Evolutionary conservation across 2,888 invertebrate species (phyloP), one percentile per base, ranked within the genome.

Genomic region (Drosophila mimica): DNA sequence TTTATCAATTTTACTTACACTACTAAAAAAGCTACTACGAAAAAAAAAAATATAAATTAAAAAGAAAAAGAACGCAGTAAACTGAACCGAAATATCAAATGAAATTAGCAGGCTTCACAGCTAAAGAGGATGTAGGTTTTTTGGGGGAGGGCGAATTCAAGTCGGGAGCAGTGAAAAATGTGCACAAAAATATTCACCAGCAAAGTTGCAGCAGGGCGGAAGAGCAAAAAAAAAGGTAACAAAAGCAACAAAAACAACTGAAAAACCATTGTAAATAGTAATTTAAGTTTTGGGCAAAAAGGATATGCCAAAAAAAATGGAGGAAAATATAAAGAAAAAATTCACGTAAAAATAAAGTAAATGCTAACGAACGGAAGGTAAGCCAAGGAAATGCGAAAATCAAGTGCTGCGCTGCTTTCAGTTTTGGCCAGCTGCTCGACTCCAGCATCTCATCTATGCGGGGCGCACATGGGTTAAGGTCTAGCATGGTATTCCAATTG

Each of bases 381-480:
- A 84, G 81, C 70, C 70, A 86, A 81, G 77, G 81, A 85, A 88
- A 88, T 81, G 81, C 89, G 85, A 89, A 85, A 85, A 85, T 85
- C 89, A 88, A 87, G 85, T 88, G 86, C 76, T 82, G 75, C 83
- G 76, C 72, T 81, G 82, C 79, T 67, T 72, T 69, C 70, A 67
- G 46, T 66, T 76, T 73, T 56, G 68, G 38, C 30, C 69, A 48
- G 69, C 65, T 71, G 61, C 60, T 70, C 59, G 43, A 48, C 70
- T 70, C 56, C 61, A 25, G 48, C 59, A 36, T 46, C 46, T 30
- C 56, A 46, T 20, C 25, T 56, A 6, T 33, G 48, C 6, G 57
- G 61, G 54, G 70, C 70, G 74, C 79, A 58, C 70, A 58, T 67
- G 81, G 78, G 78, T 83, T 83, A 86, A 75, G 72, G 64, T 73